Percentiles rank a stretch among this genome's conserved stretches.
Conservation (phyloP, 2,888 invertebrate species). For the Xylophagus ater region DNA sequence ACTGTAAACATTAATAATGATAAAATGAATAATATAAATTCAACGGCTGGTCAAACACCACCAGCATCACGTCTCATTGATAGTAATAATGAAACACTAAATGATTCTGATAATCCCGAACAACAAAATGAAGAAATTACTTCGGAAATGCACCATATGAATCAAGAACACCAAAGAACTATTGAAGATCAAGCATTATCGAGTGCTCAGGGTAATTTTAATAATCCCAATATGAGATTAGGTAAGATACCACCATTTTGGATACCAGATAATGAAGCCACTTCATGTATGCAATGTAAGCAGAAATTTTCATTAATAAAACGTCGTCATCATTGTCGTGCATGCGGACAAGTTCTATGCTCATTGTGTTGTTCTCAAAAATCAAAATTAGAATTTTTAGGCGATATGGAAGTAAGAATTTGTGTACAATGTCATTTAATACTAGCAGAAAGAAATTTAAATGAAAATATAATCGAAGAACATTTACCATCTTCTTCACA, state of each 20-base stretch:
- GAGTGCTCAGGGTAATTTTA: neutral
- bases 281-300: constrained; percentile 73
- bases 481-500: neutral
- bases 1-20: constrained; percentile 19
- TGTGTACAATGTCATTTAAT: constrained; percentile 59
- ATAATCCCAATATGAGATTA: constrained; percentile 36
- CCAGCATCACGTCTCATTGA: constrained; percentile 19
- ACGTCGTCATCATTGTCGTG: constrained; percentile 77
- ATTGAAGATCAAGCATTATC: neutral
- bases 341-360: constrained; percentile 75
- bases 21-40: constrained; percentile 22
- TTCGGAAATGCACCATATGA: constrained; percentile 8
- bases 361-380: constrained; percentile 65
- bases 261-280: constrained; percentile 75
- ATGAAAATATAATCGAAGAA: constrained; percentile 3
- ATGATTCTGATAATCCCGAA: neutral
- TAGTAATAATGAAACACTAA: constrained; percentile 1
- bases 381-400: constrained; percentile 59
- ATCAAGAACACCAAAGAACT: neutral
- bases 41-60: constrained; percentile 33
- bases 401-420: constrained; percentile 62
- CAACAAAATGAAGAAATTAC: constrained; percentile 20
- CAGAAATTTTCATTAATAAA: constrained; percentile 69
- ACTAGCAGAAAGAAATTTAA: constrained; percentile 39
- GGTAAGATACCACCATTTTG: constrained; percentile 72